Evolutionary conservation across 2,888 invertebrate genomes (phyloP).

Genomic region (Physocephala rufipes): DNA sequence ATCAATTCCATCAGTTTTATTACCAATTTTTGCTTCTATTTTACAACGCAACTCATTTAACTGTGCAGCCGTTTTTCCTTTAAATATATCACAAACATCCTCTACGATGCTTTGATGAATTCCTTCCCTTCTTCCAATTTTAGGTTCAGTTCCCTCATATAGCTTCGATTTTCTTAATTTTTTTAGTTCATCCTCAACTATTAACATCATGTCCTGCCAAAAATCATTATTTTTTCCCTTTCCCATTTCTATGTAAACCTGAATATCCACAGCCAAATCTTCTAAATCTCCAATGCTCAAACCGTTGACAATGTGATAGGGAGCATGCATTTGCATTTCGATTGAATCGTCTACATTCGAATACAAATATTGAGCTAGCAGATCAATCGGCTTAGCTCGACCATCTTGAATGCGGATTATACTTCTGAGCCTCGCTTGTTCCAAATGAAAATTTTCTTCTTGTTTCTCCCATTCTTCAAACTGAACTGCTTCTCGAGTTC

Average conservation of each 20-base stretch:
- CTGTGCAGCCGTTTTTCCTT: slow-evolving; percentile 90
- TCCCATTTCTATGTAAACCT: slow-evolving; percentile 92
- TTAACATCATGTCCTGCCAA: slow-evolving; percentile 96
- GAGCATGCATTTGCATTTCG: slow-evolving; percentile 99
- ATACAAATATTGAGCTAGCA: slow-evolving; percentile 94
- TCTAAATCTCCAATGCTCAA: slow-evolving; percentile 90
- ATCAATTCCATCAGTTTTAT: slow-evolving; percentile 89
- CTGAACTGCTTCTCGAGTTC: slow-evolving; percentile 89
- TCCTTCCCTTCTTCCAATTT: slow-evolving; percentile 67
- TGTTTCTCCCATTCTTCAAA: slow-evolving; percentile 94
- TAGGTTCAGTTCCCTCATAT: slow-evolving; percentile 69
- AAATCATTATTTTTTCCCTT: slow-evolving; percentile 87
- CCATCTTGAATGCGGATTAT: slow-evolving; percentile 96
- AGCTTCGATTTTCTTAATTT: slow-evolving; percentile 81
- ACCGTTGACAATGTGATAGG: slow-evolving; percentile 93
- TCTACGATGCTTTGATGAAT: slow-evolving; percentile 92
- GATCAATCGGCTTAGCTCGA: slow-evolving; percentile 97
- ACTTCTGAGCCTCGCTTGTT: slow-evolving; percentile 93
- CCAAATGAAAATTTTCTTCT: slow-evolving; percentile 97
- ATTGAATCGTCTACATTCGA: slow-evolving; percentile 90
- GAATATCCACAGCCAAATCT: slow-evolving; percentile 95
- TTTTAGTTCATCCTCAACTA: slow-evolving; percentile 91
- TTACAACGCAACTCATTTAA: slow-evolving; percentile 82
- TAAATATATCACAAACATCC: slow-evolving; percentile 90
- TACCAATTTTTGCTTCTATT: slow-evolving; percentile 87